phyloP scores from a whole-genome alignment of 2,888 invertebrate species.

The Lepidocyrtinus sp. region DNA sequence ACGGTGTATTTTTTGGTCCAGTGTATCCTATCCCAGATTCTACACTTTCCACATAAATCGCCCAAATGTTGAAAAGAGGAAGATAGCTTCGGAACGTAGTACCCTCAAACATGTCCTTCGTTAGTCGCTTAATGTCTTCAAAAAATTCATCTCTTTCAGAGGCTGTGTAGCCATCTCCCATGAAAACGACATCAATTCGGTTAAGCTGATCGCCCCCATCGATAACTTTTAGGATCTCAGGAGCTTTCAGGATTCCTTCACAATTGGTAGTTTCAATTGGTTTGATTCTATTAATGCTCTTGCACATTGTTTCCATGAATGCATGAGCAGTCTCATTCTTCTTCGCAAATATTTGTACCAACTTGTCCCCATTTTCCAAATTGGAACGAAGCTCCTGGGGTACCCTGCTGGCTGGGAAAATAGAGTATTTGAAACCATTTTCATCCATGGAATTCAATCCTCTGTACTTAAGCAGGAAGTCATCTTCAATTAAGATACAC shows the following conservation, averaged over 20 bases:
- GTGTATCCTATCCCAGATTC: slow-evolving; percentile 68
- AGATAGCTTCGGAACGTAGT: slow-evolving; percentile 62
- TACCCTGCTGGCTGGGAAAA: slow-evolving; percentile 9
- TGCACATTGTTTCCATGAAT: slow-evolving; percentile 33
- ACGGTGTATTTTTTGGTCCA: slow-evolving; percentile 63
- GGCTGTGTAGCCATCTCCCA: slow-evolving; percentile 66
- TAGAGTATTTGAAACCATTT: slow-evolving; percentile 23
- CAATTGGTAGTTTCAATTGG: not conserved
- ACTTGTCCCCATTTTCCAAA: slow-evolving; percentile 16
- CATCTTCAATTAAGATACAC: slow-evolving; percentile 37
- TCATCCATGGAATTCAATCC: slow-evolving; percentile 33
- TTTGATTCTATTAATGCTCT: not conserved
- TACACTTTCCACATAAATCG: slow-evolving; percentile 60
- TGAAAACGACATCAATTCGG: slow-evolving; percentile 68
- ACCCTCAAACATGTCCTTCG: slow-evolving; percentile 66
- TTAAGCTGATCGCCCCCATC: slow-evolving; percentile 61
- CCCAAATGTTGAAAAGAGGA: slow-evolving; percentile 68
- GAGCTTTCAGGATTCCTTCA: slow-evolving; percentile 18
- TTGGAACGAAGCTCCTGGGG: not conserved
- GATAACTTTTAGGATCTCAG: slow-evolving; percentile 60
- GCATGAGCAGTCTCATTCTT: slow-evolving; percentile 25
- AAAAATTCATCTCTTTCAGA: slow-evolving; percentile 57
- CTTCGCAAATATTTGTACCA: slow-evolving; percentile 37
- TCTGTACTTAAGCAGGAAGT: slow-evolving; percentile 27
- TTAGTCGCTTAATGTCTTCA: slow-evolving; percentile 60